These are phyloP conservation scores for Lasaia peninsularis DNA, from an alignment of 1,140 invertebrate genomes.

Conservation along the genomic window DNA sequence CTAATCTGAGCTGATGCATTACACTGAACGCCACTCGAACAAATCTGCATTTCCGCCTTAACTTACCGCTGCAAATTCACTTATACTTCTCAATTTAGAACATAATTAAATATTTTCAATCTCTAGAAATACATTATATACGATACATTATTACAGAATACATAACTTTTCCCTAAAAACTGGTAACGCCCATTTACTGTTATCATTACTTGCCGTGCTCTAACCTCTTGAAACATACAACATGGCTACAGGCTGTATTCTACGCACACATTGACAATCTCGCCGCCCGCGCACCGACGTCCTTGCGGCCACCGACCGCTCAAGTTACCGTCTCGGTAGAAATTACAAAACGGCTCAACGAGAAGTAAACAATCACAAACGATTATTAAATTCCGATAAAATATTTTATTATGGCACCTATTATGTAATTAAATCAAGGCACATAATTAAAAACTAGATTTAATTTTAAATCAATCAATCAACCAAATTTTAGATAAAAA, in stretches of 20 bases:
- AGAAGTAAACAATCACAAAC: constrained; percentile 25
- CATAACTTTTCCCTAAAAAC: background rate
- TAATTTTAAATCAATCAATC: too few species aligned
- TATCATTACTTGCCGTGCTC: constrained; percentile 40
- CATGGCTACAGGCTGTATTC: constrained; percentile 35
- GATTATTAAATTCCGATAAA: background rate
- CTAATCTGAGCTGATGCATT: too few species aligned
- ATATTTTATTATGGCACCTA: background rate
- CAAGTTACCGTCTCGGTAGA: constrained; percentile 25
- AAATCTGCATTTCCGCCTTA: too few species aligned
- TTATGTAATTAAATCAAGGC: background rate
- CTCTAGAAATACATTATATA: too few species aligned
- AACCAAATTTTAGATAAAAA: too few species aligned
- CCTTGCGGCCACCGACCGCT: constrained; percentile 70
- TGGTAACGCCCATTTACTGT: constrained; percentile 15
- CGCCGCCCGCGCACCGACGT: constrained; percentile 69
- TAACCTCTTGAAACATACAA: constrained; percentile 32
- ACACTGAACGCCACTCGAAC: too few species aligned
- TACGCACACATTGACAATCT: constrained; percentile 35
- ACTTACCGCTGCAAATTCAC: too few species aligned
- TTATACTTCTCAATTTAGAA: too few species aligned
- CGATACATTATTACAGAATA: too few species aligned
- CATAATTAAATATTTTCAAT: too few species aligned
- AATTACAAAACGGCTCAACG: constrained; percentile 22
- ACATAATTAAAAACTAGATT: too few species aligned